Conservation (phyloP, 2,888 invertebrate species). For the Sylvicola fuscatus region DNA sequence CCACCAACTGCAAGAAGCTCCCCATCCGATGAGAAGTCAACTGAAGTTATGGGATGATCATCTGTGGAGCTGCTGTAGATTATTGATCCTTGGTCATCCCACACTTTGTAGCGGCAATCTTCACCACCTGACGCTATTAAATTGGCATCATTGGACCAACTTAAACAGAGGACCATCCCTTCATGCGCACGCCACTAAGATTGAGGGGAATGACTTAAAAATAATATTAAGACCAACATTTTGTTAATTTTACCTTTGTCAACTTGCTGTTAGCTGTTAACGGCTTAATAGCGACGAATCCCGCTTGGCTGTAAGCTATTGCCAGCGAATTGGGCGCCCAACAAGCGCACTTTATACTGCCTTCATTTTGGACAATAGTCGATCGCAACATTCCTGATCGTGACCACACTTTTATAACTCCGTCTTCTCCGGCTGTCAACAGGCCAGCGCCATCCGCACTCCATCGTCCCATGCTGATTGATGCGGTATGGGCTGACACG, state of each 20-base stretch:
- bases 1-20: slow-evolving; percentile 83
- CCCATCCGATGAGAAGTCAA: slow-evolving; percentile 83
- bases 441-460: slow-evolving; percentile 90
- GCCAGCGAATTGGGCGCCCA: slow-evolving; percentile 60
- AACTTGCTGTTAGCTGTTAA: slow-evolving; percentile 53
- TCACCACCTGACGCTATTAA: slow-evolving; percentile 90
- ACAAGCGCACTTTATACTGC: slow-evolving; percentile 64
- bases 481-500: slow-evolving; percentile 81
- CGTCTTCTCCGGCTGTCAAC: slow-evolving; percentile 91
- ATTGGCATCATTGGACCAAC: slow-evolving; percentile 89
- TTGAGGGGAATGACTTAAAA: slow-evolving; percentile 1
- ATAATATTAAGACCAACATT: not conserved
- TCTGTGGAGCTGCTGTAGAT: slow-evolving; percentile 69
- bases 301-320: slow-evolving; percentile 47
- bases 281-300: slow-evolving; percentile 44
- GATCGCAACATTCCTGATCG: slow-evolving; percentile 85
- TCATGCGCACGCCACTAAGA: slow-evolving; percentile 91
- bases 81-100: slow-evolving; percentile 81
- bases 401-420: slow-evolving; percentile 92
- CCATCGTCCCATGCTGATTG: slow-evolving; percentile 79
- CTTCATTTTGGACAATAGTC: slow-evolving; percentile 62
- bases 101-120: slow-evolving; percentile 66
- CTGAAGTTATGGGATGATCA: slow-evolving; percentile 77
- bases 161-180: slow-evolving; percentile 70
- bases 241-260: slow-evolving; percentile 31